Percentiles rank a stretch among this genome's conserved stretches.
These are phyloP conservation scores for Ennomos quercinarius DNA, from an alignment of 2,888 invertebrate species.

Conservation along the genomic window DNA sequence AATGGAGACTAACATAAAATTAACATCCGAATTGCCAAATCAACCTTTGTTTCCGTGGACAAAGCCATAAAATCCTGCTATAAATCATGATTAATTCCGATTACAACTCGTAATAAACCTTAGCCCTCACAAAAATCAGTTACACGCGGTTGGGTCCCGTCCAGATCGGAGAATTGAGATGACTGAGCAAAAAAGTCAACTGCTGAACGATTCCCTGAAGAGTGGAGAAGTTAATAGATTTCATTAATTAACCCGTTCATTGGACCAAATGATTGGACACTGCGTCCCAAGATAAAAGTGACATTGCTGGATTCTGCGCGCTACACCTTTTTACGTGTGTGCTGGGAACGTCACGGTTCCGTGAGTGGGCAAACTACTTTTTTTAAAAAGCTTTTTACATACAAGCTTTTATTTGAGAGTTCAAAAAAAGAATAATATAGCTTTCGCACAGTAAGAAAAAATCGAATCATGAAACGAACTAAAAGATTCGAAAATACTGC, in stretches of 20 bases:
- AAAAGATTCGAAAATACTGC: too few species aligned
- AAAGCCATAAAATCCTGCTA: conserved; percentile 40
- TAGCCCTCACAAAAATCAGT: conserved; percentile 25
- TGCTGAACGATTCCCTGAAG: conserved; percentile 60
- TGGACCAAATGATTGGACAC: conserved; percentile 82
- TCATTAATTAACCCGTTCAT: conserved; percentile 85
- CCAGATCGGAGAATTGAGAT: conserved; percentile 61
- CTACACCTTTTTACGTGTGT: conserved; percentile 31
- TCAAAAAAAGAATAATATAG: too few species aligned
- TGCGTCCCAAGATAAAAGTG: conserved; percentile 71
- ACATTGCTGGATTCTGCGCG: conserved; percentile 71
- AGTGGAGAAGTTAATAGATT: conserved; percentile 82
- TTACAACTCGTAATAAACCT: conserved; percentile 18
- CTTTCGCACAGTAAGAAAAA: too few species aligned
- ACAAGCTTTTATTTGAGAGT: too few species aligned
- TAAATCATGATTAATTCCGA: conserved; percentile 17
- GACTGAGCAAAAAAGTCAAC: conserved; percentile 66
- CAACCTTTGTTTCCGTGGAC: too few species aligned
- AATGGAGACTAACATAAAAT: too few species aligned
- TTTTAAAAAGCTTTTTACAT: background rate
- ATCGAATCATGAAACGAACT: too few species aligned
- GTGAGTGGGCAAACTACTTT: background rate
- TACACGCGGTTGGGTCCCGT: conserved; percentile 60
- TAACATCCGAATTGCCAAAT: too few species aligned
- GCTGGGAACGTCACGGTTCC: conserved; percentile 14